These are phyloP conservation scores for Scytalopus superciliaris DNA, from an alignment of 2,113 vertebrate species.

Conservation along the genomic window DNA sequence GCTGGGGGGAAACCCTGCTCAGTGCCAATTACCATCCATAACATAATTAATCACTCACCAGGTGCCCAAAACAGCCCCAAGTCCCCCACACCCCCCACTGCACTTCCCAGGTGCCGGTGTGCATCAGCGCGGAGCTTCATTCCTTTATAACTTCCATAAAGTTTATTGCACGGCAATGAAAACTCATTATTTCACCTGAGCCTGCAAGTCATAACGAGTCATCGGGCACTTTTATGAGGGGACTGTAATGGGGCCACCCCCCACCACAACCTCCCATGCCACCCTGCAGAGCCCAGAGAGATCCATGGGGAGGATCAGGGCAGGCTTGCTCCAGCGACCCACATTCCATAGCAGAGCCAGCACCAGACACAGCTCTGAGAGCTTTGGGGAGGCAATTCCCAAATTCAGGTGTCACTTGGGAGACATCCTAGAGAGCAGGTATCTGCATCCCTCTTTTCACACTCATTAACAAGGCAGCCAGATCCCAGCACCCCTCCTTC, in stretches of 20 bases:
- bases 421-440: background rate
- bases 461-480: background rate
- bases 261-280: rapidly evolving
- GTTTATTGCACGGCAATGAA: constrained; percentile 59
- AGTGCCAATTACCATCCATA: rapidly evolving
- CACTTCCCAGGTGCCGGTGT: rapidly evolving
- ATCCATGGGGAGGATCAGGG: rapidly evolving
- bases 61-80: rapidly evolving
- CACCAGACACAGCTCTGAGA: background rate
- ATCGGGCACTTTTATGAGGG: background rate
- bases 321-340: background rate
- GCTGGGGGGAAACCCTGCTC: background rate
- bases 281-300: background rate
- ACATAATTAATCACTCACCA: rapidly evolving
- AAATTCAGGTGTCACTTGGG: background rate
- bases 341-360: rapidly evolving
- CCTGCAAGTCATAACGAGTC: background rate
- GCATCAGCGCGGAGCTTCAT: background rate
- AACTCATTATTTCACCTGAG: constrained; percentile 53
- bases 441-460: background rate
- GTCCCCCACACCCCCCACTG: background rate
- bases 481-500: background rate
- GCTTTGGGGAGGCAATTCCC: background rate
- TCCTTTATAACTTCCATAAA: constrained; percentile 66
- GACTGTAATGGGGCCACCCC: background rate